Conservation (phyloP, 2,797 vertebrate species). For the Acanthurus tractus region DNA sequence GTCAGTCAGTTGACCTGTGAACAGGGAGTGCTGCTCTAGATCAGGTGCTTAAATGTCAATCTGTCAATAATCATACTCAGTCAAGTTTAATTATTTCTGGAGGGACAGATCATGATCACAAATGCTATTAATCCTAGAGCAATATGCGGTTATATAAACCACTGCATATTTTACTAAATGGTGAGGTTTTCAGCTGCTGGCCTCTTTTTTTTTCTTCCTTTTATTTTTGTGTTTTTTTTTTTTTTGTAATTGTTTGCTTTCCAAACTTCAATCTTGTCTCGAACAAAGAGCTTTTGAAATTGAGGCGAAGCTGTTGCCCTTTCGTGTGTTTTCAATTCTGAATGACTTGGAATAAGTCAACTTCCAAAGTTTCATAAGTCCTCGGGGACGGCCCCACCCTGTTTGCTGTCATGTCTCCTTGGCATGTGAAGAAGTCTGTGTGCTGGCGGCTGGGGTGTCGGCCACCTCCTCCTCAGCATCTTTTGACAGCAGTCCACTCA, state of each 20-base stretch:
- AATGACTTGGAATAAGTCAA: neutral
- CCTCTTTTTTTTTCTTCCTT: neutral
- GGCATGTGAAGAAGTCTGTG: conserved; percentile 4
- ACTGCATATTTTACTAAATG: neutral
- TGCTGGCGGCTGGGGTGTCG: neutral
- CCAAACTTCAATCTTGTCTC: neutral
- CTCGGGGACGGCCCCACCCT: neutral
- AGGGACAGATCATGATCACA: neutral
- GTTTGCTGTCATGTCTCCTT: conserved; percentile 27
- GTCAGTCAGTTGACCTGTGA: conserved; percentile 31
- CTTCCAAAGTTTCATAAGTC: neutral
- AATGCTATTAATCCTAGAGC: conserved; percentile 12
- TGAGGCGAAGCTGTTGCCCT: neutral
- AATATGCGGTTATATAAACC: neutral
- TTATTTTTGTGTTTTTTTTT: no score
- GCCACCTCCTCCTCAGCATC: conserved; percentile 28
- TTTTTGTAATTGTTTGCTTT: neutral
- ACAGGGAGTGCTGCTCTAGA: neutral
- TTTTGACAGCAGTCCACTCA: conserved; percentile 38
- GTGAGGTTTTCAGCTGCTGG: neutral
- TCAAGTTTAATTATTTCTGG: neutral
- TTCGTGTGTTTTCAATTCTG: conserved; percentile 7
- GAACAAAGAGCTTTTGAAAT: neutral
- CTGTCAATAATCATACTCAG: conserved; percentile 18
- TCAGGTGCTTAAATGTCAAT: conserved; percentile 9